These are phyloP conservation scores for Pomacea canaliculata DNA, from an alignment of 2,888 invertebrate genomes.

Conservation along the genomic window DNA sequence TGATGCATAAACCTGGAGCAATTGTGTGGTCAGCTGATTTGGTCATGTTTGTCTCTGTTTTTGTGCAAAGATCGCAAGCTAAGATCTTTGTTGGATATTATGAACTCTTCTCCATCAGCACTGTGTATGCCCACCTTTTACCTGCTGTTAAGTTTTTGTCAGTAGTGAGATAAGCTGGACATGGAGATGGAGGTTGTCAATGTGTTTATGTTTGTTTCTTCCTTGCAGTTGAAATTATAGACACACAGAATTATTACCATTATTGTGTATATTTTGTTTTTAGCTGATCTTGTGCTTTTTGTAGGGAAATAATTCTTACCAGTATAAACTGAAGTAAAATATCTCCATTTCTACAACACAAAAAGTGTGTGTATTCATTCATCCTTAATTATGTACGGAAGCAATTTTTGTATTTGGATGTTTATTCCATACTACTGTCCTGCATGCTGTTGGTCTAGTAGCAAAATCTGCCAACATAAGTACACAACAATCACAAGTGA, in stretches of 20 bases:
- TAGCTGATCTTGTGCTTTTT: not conserved
- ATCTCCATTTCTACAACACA: not conserved
- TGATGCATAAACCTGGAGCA: conserved; percentile 29
- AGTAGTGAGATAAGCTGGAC: too few relatives aligned
- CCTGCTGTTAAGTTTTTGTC: too few relatives aligned
- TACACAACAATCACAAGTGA: too few relatives aligned
- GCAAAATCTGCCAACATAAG: too few relatives aligned
- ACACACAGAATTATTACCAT: not conserved
- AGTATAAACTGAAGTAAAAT: not conserved
- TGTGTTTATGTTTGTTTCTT: not conserved
- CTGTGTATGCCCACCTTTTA: too few relatives aligned
- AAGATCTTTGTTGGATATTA: not conserved
- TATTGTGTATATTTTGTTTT: not conserved
- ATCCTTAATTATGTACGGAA: too few relatives aligned
- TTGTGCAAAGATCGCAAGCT: not conserved
- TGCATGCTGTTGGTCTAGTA: too few relatives aligned
- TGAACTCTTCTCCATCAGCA: too few relatives aligned
- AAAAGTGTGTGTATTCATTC: too few relatives aligned
- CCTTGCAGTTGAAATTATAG: not conserved
- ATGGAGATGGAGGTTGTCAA: too few relatives aligned
- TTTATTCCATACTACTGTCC: too few relatives aligned
- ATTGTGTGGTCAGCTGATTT: not conserved
- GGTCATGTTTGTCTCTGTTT: not conserved
- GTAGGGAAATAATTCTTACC: not conserved
- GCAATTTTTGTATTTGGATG: too few relatives aligned